phyloP scores from a whole-genome alignment of 2,888 invertebrate genomes.

The Parascotia fuliginaria region DNA sequence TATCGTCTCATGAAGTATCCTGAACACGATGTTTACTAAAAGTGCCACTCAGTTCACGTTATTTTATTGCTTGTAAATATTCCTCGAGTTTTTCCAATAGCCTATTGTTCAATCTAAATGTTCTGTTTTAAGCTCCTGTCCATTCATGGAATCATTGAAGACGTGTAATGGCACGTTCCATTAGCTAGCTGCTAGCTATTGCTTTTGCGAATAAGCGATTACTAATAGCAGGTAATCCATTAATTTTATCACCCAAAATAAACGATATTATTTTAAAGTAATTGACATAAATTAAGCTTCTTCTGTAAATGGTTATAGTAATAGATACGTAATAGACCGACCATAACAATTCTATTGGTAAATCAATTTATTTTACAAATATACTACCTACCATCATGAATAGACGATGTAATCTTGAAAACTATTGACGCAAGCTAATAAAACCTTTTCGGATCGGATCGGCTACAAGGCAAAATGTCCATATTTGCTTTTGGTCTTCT shows the following conservation, averaged over 20 bases:
- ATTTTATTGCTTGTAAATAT: constrained; percentile 55
- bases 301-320: constrained; percentile 17
- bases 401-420: constrained; percentile 32
- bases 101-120: constrained; percentile 60
- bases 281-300: background rate
- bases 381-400: constrained; percentile 34
- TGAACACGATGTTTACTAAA: constrained; percentile 20
- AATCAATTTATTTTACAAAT: constrained; percentile 35
- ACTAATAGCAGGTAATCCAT: background rate
- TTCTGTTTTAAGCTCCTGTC: constrained; percentile 54
- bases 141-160: constrained; percentile 61
- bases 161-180: constrained; percentile 26
- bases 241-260: background rate
- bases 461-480: no score
- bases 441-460: no score
- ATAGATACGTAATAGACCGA: constrained; percentile 11
- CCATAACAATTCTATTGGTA: constrained; percentile 32
- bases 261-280: no score
- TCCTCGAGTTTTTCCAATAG: constrained; percentile 65
- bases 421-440: constrained; percentile 37
- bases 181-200: constrained; percentile 16
- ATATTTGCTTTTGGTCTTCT: no score
- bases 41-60: constrained; percentile 39
- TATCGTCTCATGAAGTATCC: constrained; percentile 8
- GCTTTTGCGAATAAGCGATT: background rate